Conservation (phyloP, 2,113 vertebrate species). For the Ictalurus punctatus region DNA sequence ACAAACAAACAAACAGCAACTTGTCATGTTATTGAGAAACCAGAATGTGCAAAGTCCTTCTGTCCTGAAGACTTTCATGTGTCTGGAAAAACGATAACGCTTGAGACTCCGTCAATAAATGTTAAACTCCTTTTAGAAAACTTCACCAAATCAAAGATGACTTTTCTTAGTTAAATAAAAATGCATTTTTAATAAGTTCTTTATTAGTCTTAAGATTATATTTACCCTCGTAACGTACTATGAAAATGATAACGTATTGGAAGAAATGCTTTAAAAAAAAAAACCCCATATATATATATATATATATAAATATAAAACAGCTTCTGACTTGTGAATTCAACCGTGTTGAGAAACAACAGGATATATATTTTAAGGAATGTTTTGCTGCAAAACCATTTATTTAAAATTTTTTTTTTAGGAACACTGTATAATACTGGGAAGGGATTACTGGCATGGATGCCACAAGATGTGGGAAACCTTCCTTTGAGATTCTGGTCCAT, state of each 20-base stretch:
- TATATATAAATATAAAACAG: background rate
- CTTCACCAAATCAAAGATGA: background rate
- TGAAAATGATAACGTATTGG: too few species aligned
- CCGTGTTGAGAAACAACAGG: background rate
- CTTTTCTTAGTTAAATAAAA: too few species aligned
- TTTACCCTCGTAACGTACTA: too few species aligned
- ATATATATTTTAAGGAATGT: background rate
- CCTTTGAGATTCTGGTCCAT: too few species aligned
- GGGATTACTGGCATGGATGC: background rate
- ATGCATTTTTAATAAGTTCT: background rate
- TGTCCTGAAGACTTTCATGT: background rate
- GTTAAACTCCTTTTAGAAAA: background rate
- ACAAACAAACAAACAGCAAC: too few species aligned
- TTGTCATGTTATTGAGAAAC: background rate
- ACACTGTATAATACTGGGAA: background rate
- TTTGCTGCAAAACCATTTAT: background rate
- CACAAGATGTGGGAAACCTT: background rate
- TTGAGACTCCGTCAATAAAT: background rate
- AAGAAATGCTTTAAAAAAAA: too few species aligned
- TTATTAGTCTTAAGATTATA: background rate
- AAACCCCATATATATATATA: too few species aligned
- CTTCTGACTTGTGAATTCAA: background rate
- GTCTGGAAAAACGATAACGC: background rate
- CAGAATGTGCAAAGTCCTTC: background rate
- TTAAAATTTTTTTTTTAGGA: too few species aligned